A percentile compares a stretch with the other conserved stretches of the same genome.
Evolutionary conservation across 2,113 vertebrate genomes (phyloP).

Genomic region (Gila orcuttii): DNA sequence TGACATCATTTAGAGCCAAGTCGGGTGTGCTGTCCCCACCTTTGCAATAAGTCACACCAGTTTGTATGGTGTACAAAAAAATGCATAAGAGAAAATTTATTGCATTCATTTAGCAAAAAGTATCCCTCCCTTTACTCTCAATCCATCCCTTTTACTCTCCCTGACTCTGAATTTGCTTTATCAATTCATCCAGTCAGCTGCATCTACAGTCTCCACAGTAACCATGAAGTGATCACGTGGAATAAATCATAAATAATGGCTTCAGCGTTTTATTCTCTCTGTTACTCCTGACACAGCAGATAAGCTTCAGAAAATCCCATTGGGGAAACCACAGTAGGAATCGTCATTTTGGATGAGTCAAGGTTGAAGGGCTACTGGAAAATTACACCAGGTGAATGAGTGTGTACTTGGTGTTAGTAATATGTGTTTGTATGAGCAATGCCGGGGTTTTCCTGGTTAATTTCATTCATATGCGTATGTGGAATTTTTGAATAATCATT

Average conservation of each 20-base stretch:
- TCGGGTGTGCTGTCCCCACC: neutral
- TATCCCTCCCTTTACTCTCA: neutral
- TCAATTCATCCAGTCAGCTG: slow-evolving; percentile 37
- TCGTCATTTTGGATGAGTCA: neutral
- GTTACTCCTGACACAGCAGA: slow-evolving; percentile 28
- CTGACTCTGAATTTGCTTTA: neutral
- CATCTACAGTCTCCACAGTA: slow-evolving; percentile 30
- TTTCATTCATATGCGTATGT: too few species aligned
- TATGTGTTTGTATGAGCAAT: neutral
- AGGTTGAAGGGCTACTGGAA: slow-evolving; percentile 6
- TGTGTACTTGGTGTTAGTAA: neutral
- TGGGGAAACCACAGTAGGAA: slow-evolving; percentile 6
- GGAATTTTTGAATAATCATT: too few species aligned
- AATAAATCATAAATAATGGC: slow-evolving; percentile 21
- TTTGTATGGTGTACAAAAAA: neutral
- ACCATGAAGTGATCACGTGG: slow-evolving; percentile 11
- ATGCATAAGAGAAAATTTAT: neutral
- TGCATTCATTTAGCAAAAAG: neutral
- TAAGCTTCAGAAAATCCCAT: slow-evolving; percentile 20
- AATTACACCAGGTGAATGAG: neutral
- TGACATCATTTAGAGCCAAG: neutral
- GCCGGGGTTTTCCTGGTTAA: neutral
- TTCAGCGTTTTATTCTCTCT: slow-evolving; percentile 2
- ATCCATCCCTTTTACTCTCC: neutral
- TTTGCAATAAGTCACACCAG: neutral